A percentile compares a stretch with the other conserved stretches of the same genome.
phyloP scores from a whole-genome alignment of 1,140 invertebrate species.

The Manduca sexta region DNA sequence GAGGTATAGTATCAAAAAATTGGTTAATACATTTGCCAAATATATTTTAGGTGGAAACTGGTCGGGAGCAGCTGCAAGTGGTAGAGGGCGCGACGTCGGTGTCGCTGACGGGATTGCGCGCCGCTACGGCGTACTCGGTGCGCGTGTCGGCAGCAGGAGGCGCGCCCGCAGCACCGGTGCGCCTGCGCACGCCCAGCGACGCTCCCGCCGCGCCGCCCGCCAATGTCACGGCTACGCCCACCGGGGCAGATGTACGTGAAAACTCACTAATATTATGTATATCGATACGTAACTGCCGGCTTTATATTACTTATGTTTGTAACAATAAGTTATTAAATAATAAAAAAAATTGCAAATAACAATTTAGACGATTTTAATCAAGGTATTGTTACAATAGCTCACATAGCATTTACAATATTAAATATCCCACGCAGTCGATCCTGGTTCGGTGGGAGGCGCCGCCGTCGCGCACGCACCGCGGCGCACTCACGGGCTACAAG shows the following conservation, averaged over 20 bases:
- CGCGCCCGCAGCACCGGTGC: conserved; percentile 77
- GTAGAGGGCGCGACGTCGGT: conserved; percentile 52
- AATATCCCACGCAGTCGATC: conserved; percentile 86
- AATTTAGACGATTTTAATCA: no score
- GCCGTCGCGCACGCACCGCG: conserved; percentile 86
- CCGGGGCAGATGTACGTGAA: conserved; percentile 75
- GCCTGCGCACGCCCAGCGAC: conserved; percentile 85
- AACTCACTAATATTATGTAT: no score
- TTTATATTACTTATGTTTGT: no score
- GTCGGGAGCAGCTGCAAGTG: conserved; percentile 48
- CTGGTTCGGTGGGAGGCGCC: conserved; percentile 95
- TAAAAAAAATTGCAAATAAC: no score
- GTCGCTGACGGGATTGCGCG: conserved; percentile 81
- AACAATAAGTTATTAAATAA: no score
- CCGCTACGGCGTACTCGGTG: conserved; percentile 83
- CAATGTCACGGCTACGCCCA: conserved; percentile 90
- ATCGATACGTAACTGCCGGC: no score
- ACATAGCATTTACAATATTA: no score
- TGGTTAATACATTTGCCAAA: conserved; percentile 36
- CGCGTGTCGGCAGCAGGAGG: conserved; percentile 91
- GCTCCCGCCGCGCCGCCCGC: conserved; percentile 88
- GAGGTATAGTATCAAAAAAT: no score
- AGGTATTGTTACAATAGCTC: no score
- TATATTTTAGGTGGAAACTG: conserved; percentile 44
- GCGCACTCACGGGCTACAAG: conserved; percentile 96